Evolutionary conservation across 2,113 vertebrate species (phyloP), one percentile per base, ranked within the genome.

Genomic region (Chaenogobius annularis): DNA sequence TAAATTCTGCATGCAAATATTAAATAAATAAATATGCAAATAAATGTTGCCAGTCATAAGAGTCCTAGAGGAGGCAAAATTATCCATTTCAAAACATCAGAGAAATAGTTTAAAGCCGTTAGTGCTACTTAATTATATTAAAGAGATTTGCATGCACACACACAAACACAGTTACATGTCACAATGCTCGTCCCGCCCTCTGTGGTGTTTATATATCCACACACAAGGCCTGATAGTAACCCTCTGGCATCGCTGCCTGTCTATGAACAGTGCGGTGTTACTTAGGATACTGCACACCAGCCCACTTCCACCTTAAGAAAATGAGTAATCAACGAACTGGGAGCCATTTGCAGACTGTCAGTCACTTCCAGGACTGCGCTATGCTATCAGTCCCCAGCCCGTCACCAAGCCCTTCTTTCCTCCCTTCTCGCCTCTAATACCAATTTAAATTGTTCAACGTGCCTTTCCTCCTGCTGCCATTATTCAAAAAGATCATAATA

Each of bases 401-500:
- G 92, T 93, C 88, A 94, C 87, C 95, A 94, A 94, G 87, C 79
- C 78, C 81, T 82, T 73, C 79, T 83, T 85, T 68, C 81, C 78
- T 87, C 80, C 87, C 90, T 91, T 91, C 96, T 96, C 95, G 96
- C 94, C 95, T 98, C 96, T 97, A 98, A 98, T 95, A 98, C 96
- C 98, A 99, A 99, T 99, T 99, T 98, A 98, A 99, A 99, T 98
- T 95, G 95, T 95, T 97, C 96, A 77, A 95, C 96, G 94, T 94
- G 94, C 96, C 95, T 97, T 90, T 90, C 95, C 96, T 92, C 97
- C 96, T 94, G 95, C 95, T 96, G 96, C 96, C 96, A 96, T 99
- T 99, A 99, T 99, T 98, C 96, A 99, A 99, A 93, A 99, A 98
- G 97, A 99, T 99, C 97, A 99, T 99, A 98, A 99, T 99, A 99